Evolutionary conservation across 2,888 invertebrate genomes (phyloP).

Genomic region (Eristalinus sepulchralis): DNA sequence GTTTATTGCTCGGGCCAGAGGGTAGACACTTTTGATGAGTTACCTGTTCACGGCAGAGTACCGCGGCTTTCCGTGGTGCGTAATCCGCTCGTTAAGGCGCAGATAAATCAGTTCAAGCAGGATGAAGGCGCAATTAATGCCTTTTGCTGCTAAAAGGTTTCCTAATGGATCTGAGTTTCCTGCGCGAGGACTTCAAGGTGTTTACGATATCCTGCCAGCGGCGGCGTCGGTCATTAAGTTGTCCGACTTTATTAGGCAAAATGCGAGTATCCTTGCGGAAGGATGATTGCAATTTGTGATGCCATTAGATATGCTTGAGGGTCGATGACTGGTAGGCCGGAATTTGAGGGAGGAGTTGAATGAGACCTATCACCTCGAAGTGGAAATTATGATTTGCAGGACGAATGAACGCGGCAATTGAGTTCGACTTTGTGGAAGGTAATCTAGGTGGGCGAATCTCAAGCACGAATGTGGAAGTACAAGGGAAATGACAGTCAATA

Average conservation of each 20-base stretch:
- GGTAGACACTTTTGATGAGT: conserved; percentile 16
- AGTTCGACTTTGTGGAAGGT: neutral
- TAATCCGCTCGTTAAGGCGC: conserved; percentile 9
- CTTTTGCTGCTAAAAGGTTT: conserved; percentile 11
- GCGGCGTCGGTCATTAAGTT: neutral
- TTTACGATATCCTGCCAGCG: neutral
- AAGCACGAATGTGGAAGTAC: too few species aligned
- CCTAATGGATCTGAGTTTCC: neutral
- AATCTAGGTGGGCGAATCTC: too few species aligned
- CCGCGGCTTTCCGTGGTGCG: neutral
- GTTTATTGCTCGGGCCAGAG: neutral
- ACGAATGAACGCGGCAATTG: neutral
- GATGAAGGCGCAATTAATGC: neutral
- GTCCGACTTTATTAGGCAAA: neutral
- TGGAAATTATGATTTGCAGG: neutral
- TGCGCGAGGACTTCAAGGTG: neutral
- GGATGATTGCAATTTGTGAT: neutral
- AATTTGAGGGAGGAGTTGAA: neutral
- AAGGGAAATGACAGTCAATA: too few species aligned
- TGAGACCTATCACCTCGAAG: neutral
- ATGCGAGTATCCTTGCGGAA: neutral
- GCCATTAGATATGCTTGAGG: neutral
- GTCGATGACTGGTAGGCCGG: neutral
- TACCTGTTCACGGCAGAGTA: conserved; percentile 1
- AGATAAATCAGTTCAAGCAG: conserved; percentile 4